Base-by-base conservation (phyloP, 2,888 invertebrate species). In the Rosalia funebris region DNA sequence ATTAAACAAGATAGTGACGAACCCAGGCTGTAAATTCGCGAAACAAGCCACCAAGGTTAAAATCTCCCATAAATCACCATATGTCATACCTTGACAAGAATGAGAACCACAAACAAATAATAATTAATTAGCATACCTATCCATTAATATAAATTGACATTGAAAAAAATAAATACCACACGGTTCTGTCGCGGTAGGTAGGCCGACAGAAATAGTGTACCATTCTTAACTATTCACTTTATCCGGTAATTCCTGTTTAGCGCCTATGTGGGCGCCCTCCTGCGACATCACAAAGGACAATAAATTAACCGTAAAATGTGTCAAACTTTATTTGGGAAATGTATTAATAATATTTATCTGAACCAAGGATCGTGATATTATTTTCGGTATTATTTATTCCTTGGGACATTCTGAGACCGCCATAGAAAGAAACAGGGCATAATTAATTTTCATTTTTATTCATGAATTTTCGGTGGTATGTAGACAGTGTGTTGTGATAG, bases 291-390 rank as follows among this genome's bases (percentile, higher is more conserved):
- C 10, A 36, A 37, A 37, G 37, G 37, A 50, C 48, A 16, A 50
- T 50, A 50, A 37, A 50, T 34, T 50, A 37, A 20, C 20, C 37
- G 7, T 12, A 34, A 17, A 19, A 50, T 17, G 12, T 50, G 37
- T 50, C 48, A 36, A 37, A 37, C 20, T 37, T 19, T n/a, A 37
- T 50, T 50, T 50, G 48, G 48, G 14, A 37, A 50, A 36, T 17
- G 31, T 50, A 50, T 50, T 50, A 50, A 50, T 50, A 50, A 37
- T 7, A 17, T 36, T 37, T 50, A 50, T 50, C 48, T 50, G 14
- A 50, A 37, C 14, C 9, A 20, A 20, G 36, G 37, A 50, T 37
- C 48, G 32, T 16, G 37, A 20, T 20, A 47, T 3, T 5, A 7
- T 7, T 7, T 25, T 25, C n/a, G n/a, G n/a, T n/a, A n/a, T n/a